phyloP scores from a whole-genome alignment of 2,113 vertebrate species.

The Stictonetta naevosa region DNA sequence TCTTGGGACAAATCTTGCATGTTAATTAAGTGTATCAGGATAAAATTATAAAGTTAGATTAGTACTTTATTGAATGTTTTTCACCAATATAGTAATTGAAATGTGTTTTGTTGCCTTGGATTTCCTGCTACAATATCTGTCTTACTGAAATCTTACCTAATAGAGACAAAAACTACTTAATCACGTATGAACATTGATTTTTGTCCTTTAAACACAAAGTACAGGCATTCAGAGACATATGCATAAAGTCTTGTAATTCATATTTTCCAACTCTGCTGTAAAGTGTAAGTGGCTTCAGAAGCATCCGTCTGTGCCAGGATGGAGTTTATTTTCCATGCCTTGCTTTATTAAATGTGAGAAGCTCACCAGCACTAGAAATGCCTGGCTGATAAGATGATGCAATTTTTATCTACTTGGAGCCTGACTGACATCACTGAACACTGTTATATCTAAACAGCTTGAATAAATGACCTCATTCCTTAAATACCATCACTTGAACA shows the following conservation, averaged over 20 bases:
- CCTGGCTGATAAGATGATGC: slow-evolving; percentile 23
- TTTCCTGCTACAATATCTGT: not conserved
- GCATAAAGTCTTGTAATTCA: fast-evolving
- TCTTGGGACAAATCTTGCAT: not conserved
- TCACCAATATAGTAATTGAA: not conserved
- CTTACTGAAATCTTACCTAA: not conserved
- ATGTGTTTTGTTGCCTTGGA: not conserved
- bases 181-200: not conserved
- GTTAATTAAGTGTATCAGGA: not conserved
- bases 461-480: slow-evolving; percentile 73
- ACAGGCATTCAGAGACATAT: not conserved
- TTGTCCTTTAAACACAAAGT: not conserved
- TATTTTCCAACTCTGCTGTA: not conserved
- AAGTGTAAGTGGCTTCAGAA: not conserved
- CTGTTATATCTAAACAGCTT: slow-evolving; percentile 66
- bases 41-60: not conserved
- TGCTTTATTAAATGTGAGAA: not conserved
- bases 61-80: not conserved
- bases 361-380: not conserved
- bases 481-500: slow-evolving; percentile 71
- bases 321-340: not conserved
- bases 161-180: not conserved
- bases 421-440: slow-evolving; percentile 61
- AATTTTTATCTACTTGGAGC: slow-evolving; percentile 51
- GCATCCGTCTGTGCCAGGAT: not conserved